Conservation (phyloP, 1,140 invertebrate genomes). For the Pygmarrhopalites habei region DNA sequence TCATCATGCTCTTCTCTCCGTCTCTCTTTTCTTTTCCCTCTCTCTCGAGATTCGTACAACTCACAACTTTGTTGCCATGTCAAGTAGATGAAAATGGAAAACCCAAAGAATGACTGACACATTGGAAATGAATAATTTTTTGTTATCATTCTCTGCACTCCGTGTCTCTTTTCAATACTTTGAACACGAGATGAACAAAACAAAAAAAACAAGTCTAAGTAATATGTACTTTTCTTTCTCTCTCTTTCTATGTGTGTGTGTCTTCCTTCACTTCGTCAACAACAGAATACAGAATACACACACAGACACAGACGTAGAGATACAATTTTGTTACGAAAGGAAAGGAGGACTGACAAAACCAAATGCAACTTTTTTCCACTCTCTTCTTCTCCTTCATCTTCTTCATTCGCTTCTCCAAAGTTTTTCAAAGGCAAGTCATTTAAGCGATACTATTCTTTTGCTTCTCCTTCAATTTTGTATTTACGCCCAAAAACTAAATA, state of each 20-base stretch:
- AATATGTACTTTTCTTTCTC: background rate
- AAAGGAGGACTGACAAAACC: background rate
- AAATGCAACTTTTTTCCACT: too few species aligned
- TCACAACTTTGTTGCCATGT: background rate
- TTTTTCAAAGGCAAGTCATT: background rate
- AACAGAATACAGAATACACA: background rate
- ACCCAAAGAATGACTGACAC: constrained; percentile 22
- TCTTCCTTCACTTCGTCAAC: background rate
- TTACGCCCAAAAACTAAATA: too few species aligned
- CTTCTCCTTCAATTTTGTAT: too few species aligned
- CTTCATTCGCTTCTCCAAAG: background rate
- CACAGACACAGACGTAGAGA: background rate
- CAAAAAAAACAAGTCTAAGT: background rate
- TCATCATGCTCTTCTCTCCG: too few species aligned
- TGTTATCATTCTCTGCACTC: constrained; percentile 14
- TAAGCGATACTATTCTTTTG: too few species aligned
- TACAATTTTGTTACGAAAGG: background rate
- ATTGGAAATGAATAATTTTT: constrained; percentile 28
- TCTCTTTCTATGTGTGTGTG: background rate
- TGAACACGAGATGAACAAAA: too few species aligned
- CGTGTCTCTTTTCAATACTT: background rate
- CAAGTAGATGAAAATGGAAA: constrained; percentile 6
- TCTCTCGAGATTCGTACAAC: background rate
- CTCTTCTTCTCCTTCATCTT: too few species aligned
- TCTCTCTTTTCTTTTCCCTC: too few species aligned